A percentile compares a stretch with the other conserved stretches of the same genome.
Conservation (phyloP, 2,797 vertebrate genomes). For the Eleutherodactylus coqui region DNA sequence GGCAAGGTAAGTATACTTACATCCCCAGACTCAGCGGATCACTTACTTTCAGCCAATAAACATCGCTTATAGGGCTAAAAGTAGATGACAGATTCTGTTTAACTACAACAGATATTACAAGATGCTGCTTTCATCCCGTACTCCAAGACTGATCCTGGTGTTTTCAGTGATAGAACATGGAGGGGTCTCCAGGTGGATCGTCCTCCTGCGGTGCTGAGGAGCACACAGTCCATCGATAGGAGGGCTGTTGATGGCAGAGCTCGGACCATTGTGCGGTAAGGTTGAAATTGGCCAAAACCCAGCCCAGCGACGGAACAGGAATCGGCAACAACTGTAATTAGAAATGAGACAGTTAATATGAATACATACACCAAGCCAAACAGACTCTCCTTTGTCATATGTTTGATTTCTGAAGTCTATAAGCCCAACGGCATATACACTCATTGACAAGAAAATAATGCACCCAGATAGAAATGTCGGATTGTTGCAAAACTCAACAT, state of each 20-base stretch:
- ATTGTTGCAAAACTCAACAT: too few species aligned
- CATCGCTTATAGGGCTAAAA: too few species aligned
- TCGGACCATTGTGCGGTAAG: conserved; percentile 55
- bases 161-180: conserved; percentile 58
- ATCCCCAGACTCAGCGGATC: too few species aligned
- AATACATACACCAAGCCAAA: not conserved
- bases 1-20: too few species aligned
- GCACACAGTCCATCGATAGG: conserved; percentile 31
- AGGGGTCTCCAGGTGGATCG: conserved; percentile 39
- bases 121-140: conserved; percentile 54
- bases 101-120: conserved; percentile 31
- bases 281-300: conserved; percentile 23
- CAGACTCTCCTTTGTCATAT: not conserved
- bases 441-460: too few species aligned
- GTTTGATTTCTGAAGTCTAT: not conserved
- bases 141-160: conserved; percentile 48
- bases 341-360: not conserved
- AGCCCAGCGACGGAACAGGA: conserved; percentile 59
- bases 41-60: too few species aligned
- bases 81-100: too few species aligned
- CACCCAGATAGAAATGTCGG: too few species aligned
- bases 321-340: conserved; percentile 59
- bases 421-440: too few species aligned
- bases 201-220: conserved; percentile 26
- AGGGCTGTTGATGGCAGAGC: conserved; percentile 54